A percentile compares a stretch with the other conserved stretches of the same genome.
These are phyloP conservation scores for Penelope pileata DNA, from an alignment of 2,113 vertebrate genomes.

Conservation along the genomic window DNA sequence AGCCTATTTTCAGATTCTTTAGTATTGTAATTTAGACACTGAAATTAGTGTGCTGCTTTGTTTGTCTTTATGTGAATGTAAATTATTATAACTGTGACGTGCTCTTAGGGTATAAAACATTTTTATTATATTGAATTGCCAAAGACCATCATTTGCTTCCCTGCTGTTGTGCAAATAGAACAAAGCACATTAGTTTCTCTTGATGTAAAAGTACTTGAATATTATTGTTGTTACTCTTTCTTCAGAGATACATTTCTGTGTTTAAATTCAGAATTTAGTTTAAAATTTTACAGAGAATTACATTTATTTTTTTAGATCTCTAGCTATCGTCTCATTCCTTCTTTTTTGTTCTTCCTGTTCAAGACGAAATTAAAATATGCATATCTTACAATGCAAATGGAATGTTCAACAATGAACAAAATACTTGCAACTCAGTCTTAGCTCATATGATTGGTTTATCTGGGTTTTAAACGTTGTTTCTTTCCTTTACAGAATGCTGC, in stretches of 20 bases:
- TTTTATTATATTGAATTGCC: slow-evolving; percentile 1
- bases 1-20: neutral
- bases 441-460: neutral
- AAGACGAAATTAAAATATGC: neutral
- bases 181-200: neutral
- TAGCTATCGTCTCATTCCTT: neutral
- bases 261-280: neutral
- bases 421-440: neutral
- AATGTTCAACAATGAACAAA: neutral
- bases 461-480: slow-evolving; percentile 27
- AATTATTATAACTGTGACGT: neutral
- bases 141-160: neutral
- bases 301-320: neutral
- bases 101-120: neutral
- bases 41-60: neutral
- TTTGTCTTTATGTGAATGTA: neutral
- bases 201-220: neutral
- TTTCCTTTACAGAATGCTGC: slow-evolving; percentile 92
- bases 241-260: neutral
- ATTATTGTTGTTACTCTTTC: neutral
- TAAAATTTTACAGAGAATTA: neutral
- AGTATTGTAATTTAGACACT: too few species aligned
- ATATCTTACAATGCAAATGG: neutral
- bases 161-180: neutral
- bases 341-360: neutral